phyloP scores from a whole-genome alignment of 1,140 invertebrate species.

The Drosophila mojavensis region DNA sequence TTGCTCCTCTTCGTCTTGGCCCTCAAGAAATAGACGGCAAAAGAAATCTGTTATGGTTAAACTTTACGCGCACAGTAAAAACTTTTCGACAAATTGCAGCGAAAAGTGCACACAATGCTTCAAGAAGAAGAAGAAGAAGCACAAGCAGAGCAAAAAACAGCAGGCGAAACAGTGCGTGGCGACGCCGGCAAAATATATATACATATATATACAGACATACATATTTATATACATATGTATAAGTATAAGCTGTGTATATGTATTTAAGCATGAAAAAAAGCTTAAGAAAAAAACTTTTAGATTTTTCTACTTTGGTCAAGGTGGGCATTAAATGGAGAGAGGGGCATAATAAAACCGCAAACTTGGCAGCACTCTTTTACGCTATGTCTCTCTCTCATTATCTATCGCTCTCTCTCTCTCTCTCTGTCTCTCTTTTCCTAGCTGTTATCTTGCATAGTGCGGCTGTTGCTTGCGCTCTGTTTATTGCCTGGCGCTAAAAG shows the following conservation, averaged over 20 bases:
- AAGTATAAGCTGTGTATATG: neutral
- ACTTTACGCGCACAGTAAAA: conserved; percentile 56
- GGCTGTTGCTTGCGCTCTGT: conserved; percentile 59
- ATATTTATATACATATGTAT: neutral
- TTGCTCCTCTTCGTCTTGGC: neutral
- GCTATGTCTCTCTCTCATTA: neutral
- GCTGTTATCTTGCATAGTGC: conserved; percentile 29
- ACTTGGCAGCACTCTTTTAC: conserved; percentile 49
- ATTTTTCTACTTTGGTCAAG: conserved; percentile 69
- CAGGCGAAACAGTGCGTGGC: conserved; percentile 69
- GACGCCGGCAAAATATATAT: conserved; percentile 44
- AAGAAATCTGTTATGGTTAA: conserved; percentile 76
- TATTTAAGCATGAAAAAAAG: conserved; percentile 13
- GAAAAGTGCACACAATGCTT: conserved; percentile 74
- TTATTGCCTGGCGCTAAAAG: conserved; percentile 76
- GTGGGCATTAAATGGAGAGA: conserved; percentile 43
- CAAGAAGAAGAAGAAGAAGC: conserved; percentile 19
- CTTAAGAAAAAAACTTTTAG: conserved; percentile 48
- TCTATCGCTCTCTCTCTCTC: neutral
- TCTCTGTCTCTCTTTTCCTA: neutral
- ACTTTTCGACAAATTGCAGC: conserved; percentile 77
- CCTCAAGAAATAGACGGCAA: conserved; percentile 29
- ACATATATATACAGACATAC: conserved; percentile 7
- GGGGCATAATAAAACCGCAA: conserved; percentile 56
- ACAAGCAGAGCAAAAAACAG: neutral